These are phyloP conservation scores for Crematogaster levior DNA, from an alignment of 2,888 invertebrate genomes.

Conservation along the genomic window DNA sequence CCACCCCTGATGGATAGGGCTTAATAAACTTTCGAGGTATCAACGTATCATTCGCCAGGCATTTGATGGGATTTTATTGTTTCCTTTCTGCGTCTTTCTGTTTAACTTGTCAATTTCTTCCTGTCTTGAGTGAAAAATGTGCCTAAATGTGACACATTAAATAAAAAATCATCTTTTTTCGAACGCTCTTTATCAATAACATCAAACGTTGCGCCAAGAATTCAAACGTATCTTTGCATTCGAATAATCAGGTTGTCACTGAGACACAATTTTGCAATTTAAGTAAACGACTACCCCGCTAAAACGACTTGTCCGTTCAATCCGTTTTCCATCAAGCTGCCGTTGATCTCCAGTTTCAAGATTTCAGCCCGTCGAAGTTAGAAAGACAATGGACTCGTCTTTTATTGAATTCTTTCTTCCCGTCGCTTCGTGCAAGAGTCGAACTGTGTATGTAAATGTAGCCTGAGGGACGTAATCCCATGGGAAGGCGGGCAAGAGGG, in stretches of 20 bases:
- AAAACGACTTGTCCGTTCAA: conserved; percentile 28
- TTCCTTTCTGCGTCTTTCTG: conserved; percentile 55
- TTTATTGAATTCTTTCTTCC: conserved; percentile 81
- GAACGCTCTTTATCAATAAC: not conserved
- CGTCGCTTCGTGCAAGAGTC: conserved; percentile 60
- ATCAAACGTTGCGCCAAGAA: not conserved
- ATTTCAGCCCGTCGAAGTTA: conserved; percentile 62
- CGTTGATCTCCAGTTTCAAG: conserved; percentile 44
- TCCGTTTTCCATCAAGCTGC: conserved; percentile 33
- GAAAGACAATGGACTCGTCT: conserved; percentile 78
- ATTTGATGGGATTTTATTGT: conserved; percentile 68
- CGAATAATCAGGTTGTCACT: not conserved
- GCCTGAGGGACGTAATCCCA: conserved; percentile 78
- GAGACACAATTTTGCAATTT: not conserved
- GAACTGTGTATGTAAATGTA: conserved; percentile 81
- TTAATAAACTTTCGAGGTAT: conserved; percentile 72
- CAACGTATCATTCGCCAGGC: conserved; percentile 62
- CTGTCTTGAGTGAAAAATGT: conserved; percentile 30
- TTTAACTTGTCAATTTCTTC: conserved; percentile 54
- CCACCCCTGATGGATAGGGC: conserved; percentile 60
- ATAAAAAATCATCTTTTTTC: not conserved
- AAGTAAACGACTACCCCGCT: conserved; percentile 27
- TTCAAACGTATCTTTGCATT: not conserved
- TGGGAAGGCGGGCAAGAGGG: conserved; percentile 69
- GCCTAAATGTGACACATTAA: not conserved